These are phyloP conservation scores for Diachasmimorpha longicaudata DNA, from an alignment of 1,140 invertebrate genomes.

Conservation along the genomic window DNA sequence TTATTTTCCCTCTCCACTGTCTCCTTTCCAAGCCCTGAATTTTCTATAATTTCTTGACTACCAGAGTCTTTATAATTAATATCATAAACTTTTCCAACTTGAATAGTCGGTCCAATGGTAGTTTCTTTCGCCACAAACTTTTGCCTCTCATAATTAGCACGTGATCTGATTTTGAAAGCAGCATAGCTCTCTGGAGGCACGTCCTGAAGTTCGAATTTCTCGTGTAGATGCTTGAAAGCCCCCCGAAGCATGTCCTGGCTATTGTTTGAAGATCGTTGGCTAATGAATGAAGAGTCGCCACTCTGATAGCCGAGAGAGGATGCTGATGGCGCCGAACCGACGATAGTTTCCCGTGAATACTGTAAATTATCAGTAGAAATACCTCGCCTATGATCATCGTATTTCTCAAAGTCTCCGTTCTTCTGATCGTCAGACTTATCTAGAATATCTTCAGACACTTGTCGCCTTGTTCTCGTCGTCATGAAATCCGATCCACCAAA, in stretches of 20 bases:
- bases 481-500: conserved; percentile 13
- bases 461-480: conserved; percentile 41
- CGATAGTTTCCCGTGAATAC: conserved; percentile 31
- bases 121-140: conserved; percentile 10
- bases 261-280: conserved; percentile 33
- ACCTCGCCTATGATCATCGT: conserved; percentile 39
- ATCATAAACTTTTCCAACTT: neutral
- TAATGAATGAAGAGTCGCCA: conserved; percentile 26
- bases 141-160: conserved; percentile 27
- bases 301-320: conserved; percentile 32
- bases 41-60: neutral
- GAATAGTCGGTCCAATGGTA: neutral
- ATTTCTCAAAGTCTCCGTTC: conserved; percentile 19
- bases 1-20: neutral
- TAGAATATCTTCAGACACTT: conserved; percentile 47
- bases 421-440: conserved; percentile 40
- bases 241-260: conserved; percentile 30
- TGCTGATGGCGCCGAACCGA: conserved; percentile 24
- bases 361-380: conserved; percentile 54
- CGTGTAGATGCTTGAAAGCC: conserved; percentile 48
- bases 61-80: neutral
- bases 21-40: neutral
- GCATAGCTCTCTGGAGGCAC: conserved; percentile 54
- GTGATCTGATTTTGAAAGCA: conserved; percentile 50
- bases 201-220: conserved; percentile 52